A percentile compares a stretch with the other conserved stretches of the same genome.
Conservation (phyloP, 2,797 vertebrate genomes). For the Sternotherus odoratus region DNA sequence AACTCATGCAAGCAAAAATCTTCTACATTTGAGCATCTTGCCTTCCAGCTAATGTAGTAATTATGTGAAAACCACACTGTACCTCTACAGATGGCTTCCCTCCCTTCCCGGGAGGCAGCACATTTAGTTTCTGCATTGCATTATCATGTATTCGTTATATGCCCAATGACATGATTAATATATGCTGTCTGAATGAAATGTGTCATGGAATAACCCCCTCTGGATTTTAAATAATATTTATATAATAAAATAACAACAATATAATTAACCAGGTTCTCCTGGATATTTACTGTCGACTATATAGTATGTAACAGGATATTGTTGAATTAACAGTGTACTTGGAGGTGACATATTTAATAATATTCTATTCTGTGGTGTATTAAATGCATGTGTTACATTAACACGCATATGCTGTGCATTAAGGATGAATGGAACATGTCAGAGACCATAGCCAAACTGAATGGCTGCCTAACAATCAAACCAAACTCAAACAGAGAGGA, state of each 20-base stretch:
- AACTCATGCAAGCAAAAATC: not conserved
- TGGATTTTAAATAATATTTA: not conserved
- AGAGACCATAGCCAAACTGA: not conserved
- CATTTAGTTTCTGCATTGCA: not conserved
- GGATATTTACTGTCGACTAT: not conserved
- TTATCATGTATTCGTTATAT: not conserved
- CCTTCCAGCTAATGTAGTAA: conserved; percentile 21
- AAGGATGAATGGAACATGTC: not conserved
- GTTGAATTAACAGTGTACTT: not conserved
- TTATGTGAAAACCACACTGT: conserved; percentile 27
- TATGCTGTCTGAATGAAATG: not conserved
- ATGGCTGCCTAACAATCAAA: not conserved
- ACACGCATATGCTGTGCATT: not conserved
- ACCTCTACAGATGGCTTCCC: not conserved
- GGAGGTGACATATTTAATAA: not conserved
- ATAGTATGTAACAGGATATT: not conserved
- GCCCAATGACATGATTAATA: not conserved
- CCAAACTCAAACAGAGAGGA: not conserved
- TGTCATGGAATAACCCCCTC: not conserved
- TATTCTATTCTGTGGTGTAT: not conserved
- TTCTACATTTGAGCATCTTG: not conserved
- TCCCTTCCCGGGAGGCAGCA: not conserved
- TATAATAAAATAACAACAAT: not conserved
- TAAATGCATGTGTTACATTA: not conserved
- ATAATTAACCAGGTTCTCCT: not conserved